Conservation (phyloP, 2,797 vertebrate genomes). For the Euthynnus affinis region DNA sequence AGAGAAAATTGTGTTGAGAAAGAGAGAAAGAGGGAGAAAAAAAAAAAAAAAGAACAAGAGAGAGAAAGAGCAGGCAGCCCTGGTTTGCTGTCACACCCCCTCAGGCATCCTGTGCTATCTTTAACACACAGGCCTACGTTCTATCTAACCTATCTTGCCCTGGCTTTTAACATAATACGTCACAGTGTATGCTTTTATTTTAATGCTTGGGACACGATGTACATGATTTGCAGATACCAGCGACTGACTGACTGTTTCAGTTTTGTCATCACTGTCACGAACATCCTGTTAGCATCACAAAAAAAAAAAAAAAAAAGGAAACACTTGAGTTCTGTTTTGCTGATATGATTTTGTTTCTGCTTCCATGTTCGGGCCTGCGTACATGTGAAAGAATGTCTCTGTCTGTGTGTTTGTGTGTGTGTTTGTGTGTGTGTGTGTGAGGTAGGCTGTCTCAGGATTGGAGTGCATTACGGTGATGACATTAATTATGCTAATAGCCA, state of each 20-base stretch:
- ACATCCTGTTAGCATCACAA: conserved; percentile 2
- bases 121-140: conserved; percentile 80
- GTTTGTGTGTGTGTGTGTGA: conserved; percentile 42
- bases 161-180: conserved; percentile 66
- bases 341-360: conserved; percentile 32
- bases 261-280: conserved; percentile 11
- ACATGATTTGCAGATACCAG: conserved; percentile 27
- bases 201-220: conserved; percentile 42
- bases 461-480: conserved; percentile 67
- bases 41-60: conserved; percentile 47
- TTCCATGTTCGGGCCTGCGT: conserved; percentile 25
- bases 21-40: conserved; percentile 40
- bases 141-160: conserved; percentile 76
- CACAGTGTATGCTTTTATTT: conserved; percentile 60
- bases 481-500: conserved; percentile 77
- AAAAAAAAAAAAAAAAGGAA: neutral
- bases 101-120: conserved; percentile 79
- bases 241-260: conserved; percentile 14
- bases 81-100: conserved; percentile 78
- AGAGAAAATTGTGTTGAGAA: conserved; percentile 60
- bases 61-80: conserved; percentile 68
- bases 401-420: conserved; percentile 26
- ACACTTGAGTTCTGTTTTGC: neutral
- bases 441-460: conserved; percentile 49
- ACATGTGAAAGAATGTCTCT: conserved; percentile 3